These are phyloP conservation scores for Amphipyra berbera DNA, from an alignment of 2,888 invertebrate species.

Conservation along the genomic window DNA sequence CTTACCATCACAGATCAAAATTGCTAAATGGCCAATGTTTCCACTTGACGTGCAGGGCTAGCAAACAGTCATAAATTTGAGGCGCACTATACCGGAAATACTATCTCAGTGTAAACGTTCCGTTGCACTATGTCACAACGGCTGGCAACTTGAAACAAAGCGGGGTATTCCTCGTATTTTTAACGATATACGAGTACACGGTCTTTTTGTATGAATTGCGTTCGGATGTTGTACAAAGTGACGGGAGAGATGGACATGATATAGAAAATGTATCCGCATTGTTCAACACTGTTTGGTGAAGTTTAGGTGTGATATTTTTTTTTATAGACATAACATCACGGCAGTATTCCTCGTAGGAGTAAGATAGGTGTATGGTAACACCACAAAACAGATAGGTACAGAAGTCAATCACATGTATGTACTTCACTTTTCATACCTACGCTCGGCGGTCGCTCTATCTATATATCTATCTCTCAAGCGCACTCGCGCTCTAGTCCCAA, in stretches of 20 bases:
- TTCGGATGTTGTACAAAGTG: conserved; percentile 47
- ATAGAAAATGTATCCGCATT: conserved; percentile 54
- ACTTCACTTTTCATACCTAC: no score
- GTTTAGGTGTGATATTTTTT: conserved; percentile 21
- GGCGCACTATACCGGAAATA: conserved; percentile 67
- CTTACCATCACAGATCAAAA: conserved; percentile 73
- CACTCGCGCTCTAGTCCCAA: no score
- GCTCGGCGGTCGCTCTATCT: no score
- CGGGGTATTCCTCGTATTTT: conserved; percentile 55
- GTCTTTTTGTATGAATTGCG: conserved; percentile 60
- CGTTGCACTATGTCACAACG: conserved; percentile 57
- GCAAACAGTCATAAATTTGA: conserved; percentile 80
- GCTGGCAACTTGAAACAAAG: conserved; percentile 62
- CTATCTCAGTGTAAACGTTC: conserved; percentile 70
- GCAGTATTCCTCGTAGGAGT: no score
- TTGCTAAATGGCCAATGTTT: conserved; percentile 72
- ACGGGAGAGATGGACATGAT: conserved; percentile 48
- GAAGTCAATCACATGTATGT: no score
- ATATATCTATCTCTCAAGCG: no score
- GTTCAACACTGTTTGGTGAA: conserved; percentile 31
- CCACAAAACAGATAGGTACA: no score
- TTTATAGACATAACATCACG: no score
- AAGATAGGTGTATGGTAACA: no score
- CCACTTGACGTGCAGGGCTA: conserved; percentile 71
- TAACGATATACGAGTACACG: conserved; percentile 48